phyloP scores from a whole-genome alignment of 2,888 invertebrate genomes.

The Lacanobia wlatinum region DNA sequence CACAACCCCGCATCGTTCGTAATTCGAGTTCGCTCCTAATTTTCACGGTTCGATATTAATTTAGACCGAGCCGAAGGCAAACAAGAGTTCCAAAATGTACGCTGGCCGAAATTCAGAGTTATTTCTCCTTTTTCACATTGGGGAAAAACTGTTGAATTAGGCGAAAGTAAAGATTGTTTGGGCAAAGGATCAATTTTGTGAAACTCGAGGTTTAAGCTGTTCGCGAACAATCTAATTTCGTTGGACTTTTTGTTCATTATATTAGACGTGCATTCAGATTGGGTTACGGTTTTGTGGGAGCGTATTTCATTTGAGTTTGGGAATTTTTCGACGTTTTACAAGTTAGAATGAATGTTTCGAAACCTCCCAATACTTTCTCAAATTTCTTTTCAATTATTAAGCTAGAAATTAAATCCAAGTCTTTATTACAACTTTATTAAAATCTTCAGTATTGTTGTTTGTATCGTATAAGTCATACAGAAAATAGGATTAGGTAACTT shows the following conservation, averaged over 20 bases:
- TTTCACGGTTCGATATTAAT: conserved; percentile 78
- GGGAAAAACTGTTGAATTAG: conserved; percentile 79
- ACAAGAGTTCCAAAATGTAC: conserved; percentile 74
- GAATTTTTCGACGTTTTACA: neutral
- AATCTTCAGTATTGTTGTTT: neutral
- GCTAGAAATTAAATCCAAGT: too few relatives aligned
- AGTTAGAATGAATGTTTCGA: conserved; percentile 3
- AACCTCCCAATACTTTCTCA: neutral
- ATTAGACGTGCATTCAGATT: conserved; percentile 48
- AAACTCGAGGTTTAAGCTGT: conserved; percentile 71
- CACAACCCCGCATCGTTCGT: conserved; percentile 65
- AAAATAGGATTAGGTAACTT: neutral
- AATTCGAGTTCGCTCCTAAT: conserved; percentile 74
- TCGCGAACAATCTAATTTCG: conserved; percentile 69
- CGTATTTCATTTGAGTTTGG: conserved; percentile 34
- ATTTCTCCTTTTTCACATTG: conserved; percentile 71
- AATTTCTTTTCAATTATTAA: neutral
- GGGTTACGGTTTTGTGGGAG: conserved; percentile 28
- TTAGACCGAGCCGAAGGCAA: conserved; percentile 73
- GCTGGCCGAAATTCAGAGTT: conserved; percentile 68
- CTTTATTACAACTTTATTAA: neutral
- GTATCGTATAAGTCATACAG: neutral
- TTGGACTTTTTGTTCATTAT: conserved; percentile 59
- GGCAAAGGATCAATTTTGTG: conserved; percentile 75
- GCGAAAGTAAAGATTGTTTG: conserved; percentile 78